phyloP scores from a whole-genome alignment of 2,113 vertebrate species.

The Dolichotis patagonum region DNA sequence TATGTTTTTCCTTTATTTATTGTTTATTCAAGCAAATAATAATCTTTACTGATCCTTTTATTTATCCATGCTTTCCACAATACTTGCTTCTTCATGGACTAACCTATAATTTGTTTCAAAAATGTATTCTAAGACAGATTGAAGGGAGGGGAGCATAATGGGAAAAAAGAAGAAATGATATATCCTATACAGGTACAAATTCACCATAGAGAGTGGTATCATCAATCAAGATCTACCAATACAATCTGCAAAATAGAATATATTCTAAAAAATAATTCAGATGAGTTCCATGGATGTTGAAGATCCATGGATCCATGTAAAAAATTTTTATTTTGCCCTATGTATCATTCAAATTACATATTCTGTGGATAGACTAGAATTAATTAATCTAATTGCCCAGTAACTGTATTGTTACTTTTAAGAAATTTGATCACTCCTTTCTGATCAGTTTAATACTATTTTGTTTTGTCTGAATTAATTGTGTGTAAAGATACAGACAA shows the following conservation, averaged over 20 bases:
- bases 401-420: not conserved
- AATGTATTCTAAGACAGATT: not conserved
- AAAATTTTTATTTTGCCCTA: not conserved
- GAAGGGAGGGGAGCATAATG: not conserved
- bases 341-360: not conserved
- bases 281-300: not conserved
- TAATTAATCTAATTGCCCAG: not conserved
- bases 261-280: not conserved
- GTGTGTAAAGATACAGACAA: too few relatives aligned
- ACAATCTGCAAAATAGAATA: not conserved
- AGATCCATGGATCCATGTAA: too few relatives aligned
- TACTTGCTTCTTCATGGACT: not conserved
- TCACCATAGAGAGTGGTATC: not conserved
- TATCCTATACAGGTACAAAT: not conserved
- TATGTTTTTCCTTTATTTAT: constrained; percentile 28
- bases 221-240: not conserved
- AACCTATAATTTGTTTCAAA: not conserved
- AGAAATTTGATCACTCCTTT: not conserved
- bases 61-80: not conserved
- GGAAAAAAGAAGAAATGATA: not conserved
- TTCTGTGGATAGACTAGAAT: not conserved
- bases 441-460: too few relatives aligned
- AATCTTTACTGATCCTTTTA: not conserved
- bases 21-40: not conserved
- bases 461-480: too few relatives aligned